Evolutionary conservation across 2,888 invertebrate species (phyloP).

Genomic region (Diarsia mendica): DNA sequence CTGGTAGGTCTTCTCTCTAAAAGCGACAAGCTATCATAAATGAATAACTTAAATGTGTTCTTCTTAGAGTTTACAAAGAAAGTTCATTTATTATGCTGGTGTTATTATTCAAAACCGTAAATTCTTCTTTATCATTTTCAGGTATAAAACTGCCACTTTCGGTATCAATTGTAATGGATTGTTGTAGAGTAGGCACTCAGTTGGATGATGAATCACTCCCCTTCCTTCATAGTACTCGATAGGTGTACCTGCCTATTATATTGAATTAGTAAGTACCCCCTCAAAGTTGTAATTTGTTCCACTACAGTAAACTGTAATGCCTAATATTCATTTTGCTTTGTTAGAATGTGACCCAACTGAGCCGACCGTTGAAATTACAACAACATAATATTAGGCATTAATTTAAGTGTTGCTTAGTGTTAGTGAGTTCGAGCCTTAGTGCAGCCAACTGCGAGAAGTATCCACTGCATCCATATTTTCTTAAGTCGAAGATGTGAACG

Average conservation of each 20-base stretch:
- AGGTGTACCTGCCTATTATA: not conserved
- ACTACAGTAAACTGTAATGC: not conserved
- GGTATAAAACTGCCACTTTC: not conserved
- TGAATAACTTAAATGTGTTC: not conserved
- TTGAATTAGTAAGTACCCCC: not conserved
- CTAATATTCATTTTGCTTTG: not conserved
- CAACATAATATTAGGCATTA: no score
- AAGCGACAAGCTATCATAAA: not conserved
- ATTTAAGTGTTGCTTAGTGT: not conserved
- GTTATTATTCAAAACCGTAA: not conserved
- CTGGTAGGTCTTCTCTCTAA: not conserved
- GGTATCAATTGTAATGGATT: not conserved
- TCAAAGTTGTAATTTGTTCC: not conserved
- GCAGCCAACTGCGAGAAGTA: not conserved
- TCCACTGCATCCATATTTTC: not conserved
- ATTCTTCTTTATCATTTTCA: not conserved
- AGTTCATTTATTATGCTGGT: not conserved
- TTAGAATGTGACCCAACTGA: no score
- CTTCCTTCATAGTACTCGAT: not conserved
- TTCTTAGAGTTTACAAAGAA: not conserved
- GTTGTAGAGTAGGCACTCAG: not conserved
- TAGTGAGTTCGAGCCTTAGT: not conserved
- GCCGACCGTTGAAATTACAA: no score
- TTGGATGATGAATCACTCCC: constrained; percentile 17
- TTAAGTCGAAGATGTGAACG: not conserved